A percentile compares a stretch with the other conserved stretches of the same genome.
Evolutionary conservation across 1,140 invertebrate species (phyloP).

Genomic region (Drosophila quadrilineata): DNA sequence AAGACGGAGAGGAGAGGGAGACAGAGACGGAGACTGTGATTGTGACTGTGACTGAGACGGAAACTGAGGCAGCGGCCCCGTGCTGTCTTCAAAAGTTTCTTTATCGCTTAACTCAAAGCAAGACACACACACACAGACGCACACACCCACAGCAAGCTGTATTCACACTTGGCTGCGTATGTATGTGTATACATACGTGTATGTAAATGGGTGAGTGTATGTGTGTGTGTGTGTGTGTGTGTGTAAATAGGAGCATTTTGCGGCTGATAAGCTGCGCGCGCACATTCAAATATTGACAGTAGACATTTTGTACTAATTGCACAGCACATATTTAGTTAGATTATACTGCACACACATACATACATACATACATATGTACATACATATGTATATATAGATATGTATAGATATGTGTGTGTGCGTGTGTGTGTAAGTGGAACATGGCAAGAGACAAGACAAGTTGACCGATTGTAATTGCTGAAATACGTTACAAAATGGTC

Average conservation of each 20-base stretch:
- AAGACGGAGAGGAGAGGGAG: too few relatives aligned
- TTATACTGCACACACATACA: conserved; percentile 7
- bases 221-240: not conserved
- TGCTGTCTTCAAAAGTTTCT: conserved; percentile 25
- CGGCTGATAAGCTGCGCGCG: conserved; percentile 54
- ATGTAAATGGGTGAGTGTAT: not conserved
- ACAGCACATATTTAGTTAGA: conserved; percentile 45
- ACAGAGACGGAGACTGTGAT: too few relatives aligned
- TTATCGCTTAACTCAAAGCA: conserved; percentile 27
- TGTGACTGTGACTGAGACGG: not conserved
- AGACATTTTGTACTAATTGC: conserved; percentile 56
- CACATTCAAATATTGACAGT: conserved; percentile 52
- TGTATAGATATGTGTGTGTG: conserved; percentile 5
- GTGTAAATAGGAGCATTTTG: conserved; percentile 13
- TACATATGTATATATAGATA: not conserved
- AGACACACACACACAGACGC: not conserved
- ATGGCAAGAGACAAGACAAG: conserved; percentile 10
- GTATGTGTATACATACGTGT: conserved; percentile 17
- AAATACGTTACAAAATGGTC: conserved; percentile 31
- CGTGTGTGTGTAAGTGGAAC: conserved; percentile 28
- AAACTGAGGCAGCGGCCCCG: conserved; percentile 9
- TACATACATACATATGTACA: not conserved
- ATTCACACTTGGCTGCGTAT: conserved; percentile 9
- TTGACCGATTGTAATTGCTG: conserved; percentile 39
- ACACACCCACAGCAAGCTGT: not conserved